Evolutionary conservation across 2,888 invertebrate species (phyloP), one percentile per base, ranked within the genome.

Genomic region (Euclidia mi): DNA sequence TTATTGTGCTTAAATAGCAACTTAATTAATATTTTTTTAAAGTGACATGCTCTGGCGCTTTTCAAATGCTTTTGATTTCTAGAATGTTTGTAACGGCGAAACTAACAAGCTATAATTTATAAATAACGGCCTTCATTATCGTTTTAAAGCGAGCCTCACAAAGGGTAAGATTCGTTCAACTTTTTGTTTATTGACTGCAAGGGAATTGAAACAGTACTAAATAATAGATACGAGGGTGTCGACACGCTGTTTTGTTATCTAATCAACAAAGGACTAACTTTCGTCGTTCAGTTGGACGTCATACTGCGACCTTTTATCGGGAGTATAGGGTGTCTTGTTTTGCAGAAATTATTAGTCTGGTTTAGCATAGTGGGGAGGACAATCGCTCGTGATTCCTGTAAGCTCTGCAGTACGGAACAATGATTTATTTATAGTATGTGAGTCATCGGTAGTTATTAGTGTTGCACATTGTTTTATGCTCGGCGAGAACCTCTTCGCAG

Each of bases 311-410:
- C 88, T 85, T 89, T 88, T 88, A 77, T 78, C 84, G 59, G 81
- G 81, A 85, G 85, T 82, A 73, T 73, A 80, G 64, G 78, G 59
- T 84, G 79, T 68, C 87, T 92, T 94, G 91, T 94, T 92, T 91
- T 91, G 85, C 79, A 91, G 91, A 88, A 93, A 94, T 94, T 91
- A 94, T 94, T 90, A 94, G 85, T 93, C 90, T 94, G 94, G 94
- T 94, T 94, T 92, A 82, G 85, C 85, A 92, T 89, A 93, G 87
- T 91, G 79, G 84, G 63, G 64, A 65, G 63, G 76, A 94, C 91
- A 93, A 94, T 90, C 60, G 84, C 76, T 89, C 85, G 87, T 92
- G 87, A 93, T 94, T 92, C 93, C 82, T 88, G 90, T 90, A 85
- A 93, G 89, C 80, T 82, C 78, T 46, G 58, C 78, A 78, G 78